Conservation (phyloP, 2,797 vertebrate species). For the Peromyscus aztecus region DNA sequence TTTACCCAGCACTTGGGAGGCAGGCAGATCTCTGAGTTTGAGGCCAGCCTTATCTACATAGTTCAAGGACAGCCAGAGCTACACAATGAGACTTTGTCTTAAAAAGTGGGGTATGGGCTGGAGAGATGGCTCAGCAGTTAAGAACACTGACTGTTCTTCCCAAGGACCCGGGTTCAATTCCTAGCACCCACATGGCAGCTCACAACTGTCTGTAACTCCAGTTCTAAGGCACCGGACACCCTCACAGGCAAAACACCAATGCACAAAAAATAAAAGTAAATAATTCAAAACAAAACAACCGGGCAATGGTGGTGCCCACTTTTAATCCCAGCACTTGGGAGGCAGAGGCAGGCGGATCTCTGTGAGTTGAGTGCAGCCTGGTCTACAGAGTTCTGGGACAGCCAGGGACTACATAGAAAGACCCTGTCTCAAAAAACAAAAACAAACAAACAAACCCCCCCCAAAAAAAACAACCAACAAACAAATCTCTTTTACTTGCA, state of each 20-base stretch:
- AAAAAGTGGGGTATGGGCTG: neutral
- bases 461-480: no score
- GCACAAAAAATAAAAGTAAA: neutral
- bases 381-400: neutral
- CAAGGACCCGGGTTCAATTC: neutral
- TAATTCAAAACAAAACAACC: neutral
- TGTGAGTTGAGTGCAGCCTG: neutral
- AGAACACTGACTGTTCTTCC: neutral
- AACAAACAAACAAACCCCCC: no score
- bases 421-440: no score
- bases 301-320: neutral
- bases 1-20: neutral
- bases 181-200: neutral
- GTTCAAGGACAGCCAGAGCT: neutral
- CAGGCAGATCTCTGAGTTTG: neutral
- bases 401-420: neutral
- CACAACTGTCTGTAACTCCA: neutral
- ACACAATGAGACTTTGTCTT: neutral
- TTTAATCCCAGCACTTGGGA: neutral
- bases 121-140: neutral
- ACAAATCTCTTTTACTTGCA: neutral
- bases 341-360: neutral
- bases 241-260: neutral
- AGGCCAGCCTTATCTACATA: neutral
- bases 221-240: neutral